Conservation (phyloP, 2,113 vertebrate genomes). For the Megaceryle maxima region DNA sequence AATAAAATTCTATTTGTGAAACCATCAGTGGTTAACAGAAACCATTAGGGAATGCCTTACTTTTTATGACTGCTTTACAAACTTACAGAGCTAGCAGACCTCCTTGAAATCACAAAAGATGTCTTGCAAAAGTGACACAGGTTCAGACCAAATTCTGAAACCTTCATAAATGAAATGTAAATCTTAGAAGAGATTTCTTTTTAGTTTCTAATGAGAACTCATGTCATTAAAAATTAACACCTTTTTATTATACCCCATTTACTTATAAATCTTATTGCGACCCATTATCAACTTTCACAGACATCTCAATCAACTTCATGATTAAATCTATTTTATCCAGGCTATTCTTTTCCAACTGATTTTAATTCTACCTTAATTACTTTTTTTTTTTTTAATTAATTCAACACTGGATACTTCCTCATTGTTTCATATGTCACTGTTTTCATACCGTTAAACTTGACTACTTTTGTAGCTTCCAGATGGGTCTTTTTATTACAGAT, state of each 20-base stretch:
- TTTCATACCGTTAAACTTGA: neutral
- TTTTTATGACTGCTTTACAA: neutral
- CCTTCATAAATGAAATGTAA: constrained; percentile 17
- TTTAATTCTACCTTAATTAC: constrained; percentile 64
- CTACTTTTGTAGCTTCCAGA: neutral
- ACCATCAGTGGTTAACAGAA: neutral
- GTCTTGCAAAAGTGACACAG: neutral
- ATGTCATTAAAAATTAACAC: constrained; percentile 67
- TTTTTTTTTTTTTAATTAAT: constrained; percentile 7
- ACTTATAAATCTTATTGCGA: constrained; percentile 57
- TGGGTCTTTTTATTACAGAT: neutral
- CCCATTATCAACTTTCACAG: constrained; percentile 44
- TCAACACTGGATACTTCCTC: neutral
- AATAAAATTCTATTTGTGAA: neutral
- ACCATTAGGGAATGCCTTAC: neutral
- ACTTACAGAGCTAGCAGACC: neutral
- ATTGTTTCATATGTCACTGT: neutral
- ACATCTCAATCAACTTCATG: constrained; percentile 49
- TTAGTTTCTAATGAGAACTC: constrained; percentile 36
- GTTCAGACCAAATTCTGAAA: neutral
- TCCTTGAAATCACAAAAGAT: neutral
- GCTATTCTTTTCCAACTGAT: constrained; percentile 25
- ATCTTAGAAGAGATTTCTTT: constrained; percentile 48
- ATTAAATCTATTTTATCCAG: constrained; percentile 59
- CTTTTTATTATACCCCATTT: constrained; percentile 64